Evolutionary conservation across 2,888 invertebrate species (phyloP).

Genomic region (Microctonus brassicae): DNA sequence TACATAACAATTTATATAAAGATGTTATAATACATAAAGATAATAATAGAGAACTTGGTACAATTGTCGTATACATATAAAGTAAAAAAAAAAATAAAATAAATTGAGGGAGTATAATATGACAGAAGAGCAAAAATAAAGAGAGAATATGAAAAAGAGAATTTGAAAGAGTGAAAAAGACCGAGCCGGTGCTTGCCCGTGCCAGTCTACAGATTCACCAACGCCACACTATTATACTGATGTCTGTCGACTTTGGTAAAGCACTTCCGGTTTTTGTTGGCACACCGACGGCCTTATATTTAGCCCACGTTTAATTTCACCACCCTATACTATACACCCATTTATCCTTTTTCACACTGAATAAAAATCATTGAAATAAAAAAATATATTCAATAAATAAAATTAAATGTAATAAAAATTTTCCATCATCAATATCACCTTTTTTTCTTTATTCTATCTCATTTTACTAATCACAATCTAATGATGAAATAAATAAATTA

Average conservation of each 20-base stretch:
- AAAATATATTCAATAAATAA: background rate
- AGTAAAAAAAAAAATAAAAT: background rate
- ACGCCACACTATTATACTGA: conserved; percentile 5
- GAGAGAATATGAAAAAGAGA: background rate
- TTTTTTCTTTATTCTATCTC: background rate
- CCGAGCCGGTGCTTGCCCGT: conserved; percentile 41
- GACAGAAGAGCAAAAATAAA: conserved; percentile 1
- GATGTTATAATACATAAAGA: background rate
- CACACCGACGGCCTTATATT: background rate
- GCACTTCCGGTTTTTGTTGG: conserved; percentile 12
- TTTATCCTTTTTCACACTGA: conserved; percentile 3
- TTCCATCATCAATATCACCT: background rate
- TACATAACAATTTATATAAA: background rate
- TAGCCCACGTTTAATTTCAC: conserved; percentile 19
- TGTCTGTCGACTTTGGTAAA: conserved; percentile 14
- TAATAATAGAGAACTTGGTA: background rate
- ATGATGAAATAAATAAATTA: background rate
- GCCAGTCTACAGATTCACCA: conserved; percentile 38
- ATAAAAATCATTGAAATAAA: background rate
- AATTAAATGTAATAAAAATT: background rate
- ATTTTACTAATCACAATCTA: background rate
- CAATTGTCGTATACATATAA: background rate
- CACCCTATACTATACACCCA: background rate
- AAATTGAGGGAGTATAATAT: conserved; percentile 14
- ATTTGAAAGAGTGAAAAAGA: conserved; percentile 15